Conservation (phyloP, 1,140 invertebrate species). For the Heliconius himera region DNA sequence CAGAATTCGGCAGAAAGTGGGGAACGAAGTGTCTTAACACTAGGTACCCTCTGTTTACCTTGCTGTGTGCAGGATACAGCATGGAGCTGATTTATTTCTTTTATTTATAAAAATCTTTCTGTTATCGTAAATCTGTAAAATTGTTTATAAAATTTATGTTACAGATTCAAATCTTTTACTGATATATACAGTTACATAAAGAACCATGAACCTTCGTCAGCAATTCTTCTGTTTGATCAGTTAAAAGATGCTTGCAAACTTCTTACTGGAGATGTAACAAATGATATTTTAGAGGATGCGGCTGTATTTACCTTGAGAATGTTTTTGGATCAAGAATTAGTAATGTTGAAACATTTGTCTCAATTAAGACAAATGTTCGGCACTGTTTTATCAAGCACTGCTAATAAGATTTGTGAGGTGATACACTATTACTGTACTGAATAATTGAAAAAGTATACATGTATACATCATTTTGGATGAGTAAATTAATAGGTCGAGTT, state of each 20-base stretch:
- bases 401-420: slow-evolving; percentile 82
- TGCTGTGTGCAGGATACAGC: too few species aligned
- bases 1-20: too few species aligned
- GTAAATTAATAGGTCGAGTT: too few species aligned
- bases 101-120: too few species aligned
- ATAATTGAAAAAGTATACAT: neutral
- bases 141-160: neutral
- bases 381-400: slow-evolving; percentile 69
- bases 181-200: slow-evolving; percentile 69
- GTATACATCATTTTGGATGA: too few species aligned
- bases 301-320: slow-evolving; percentile 83
- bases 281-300: slow-evolving; percentile 84
- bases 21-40: too few species aligned
- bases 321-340: slow-evolving; percentile 83
- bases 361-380: slow-evolving; percentile 83
- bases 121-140: too few species aligned
- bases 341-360: slow-evolving; percentile 81
- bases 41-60: too few species aligned
- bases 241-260: slow-evolving; percentile 66
- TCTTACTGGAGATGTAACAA: slow-evolving; percentile 73
- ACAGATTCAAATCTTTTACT: slow-evolving; percentile 65
- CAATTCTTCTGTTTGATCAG: slow-evolving; percentile 50
- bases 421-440: neutral
- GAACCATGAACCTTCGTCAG: slow-evolving; percentile 55
- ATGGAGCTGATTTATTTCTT: too few species aligned